Conservation (phyloP, 2,888 invertebrate species). For the Hyppa rectilinea region DNA sequence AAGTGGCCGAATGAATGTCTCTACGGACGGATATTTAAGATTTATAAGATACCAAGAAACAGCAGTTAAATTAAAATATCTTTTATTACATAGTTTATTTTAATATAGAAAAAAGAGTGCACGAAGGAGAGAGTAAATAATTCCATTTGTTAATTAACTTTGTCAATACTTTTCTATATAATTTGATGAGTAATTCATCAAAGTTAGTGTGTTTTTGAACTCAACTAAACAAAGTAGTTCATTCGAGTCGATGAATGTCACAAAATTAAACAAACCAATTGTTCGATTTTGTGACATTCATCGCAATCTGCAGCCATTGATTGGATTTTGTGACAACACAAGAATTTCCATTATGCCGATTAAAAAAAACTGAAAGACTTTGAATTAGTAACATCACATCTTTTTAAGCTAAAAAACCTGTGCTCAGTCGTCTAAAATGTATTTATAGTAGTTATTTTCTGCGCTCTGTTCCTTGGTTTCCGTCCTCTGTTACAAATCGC, state of each 20-base stretch:
- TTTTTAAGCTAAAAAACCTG: background rate
- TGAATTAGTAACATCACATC: background rate
- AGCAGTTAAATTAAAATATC: background rate
- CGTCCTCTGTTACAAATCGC: conserved; percentile 42
- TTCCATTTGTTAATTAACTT: background rate
- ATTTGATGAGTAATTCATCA: background rate
- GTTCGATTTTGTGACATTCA: background rate
- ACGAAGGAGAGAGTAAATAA: background rate
- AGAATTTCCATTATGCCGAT: background rate
- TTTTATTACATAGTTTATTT: background rate
- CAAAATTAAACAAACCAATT: too few species aligned
- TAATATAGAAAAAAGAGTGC: too few species aligned
- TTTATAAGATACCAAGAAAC: background rate
- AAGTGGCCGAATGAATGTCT: background rate
- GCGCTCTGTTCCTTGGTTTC: conserved; percentile 20
- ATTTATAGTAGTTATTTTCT: conserved; percentile 17
- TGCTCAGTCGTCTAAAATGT: conserved; percentile 15
- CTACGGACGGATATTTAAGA: background rate
- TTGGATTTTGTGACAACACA: background rate
- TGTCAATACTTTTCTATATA: background rate
- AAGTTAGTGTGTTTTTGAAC: background rate
- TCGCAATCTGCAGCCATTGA: background rate
- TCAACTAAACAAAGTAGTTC: background rate
- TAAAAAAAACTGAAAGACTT: background rate
- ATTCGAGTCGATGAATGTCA: too few species aligned